A percentile compares a stretch with the other conserved stretches of the same genome.
Evolutionary conservation across 2,113 vertebrate species (phyloP).

Genomic region (Hassar affinis): DNA sequence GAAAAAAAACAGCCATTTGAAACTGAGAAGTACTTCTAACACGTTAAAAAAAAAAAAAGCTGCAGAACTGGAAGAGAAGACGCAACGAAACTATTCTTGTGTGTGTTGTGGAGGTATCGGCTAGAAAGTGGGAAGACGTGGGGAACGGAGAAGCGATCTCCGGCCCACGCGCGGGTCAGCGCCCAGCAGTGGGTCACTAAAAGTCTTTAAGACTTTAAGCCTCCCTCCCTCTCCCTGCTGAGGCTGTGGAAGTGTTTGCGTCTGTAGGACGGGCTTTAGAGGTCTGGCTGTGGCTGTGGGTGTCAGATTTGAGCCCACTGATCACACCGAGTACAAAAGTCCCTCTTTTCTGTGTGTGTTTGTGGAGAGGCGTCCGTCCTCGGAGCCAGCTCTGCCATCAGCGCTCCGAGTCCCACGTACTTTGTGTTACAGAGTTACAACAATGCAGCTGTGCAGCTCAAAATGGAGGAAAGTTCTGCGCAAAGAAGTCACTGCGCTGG

Average conservation of each 20-base stretch:
- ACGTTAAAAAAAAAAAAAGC: background rate
- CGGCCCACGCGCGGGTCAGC: slow-evolving; percentile 24
- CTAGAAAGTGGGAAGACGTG: background rate
- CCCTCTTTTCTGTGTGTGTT: slow-evolving; percentile 61
- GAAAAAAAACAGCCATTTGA: slow-evolving; percentile 27
- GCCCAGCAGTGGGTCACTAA: slow-evolving; percentile 28
- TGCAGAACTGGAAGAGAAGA: background rate
- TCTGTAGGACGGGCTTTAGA: slow-evolving; percentile 51
- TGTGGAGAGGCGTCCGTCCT: slow-evolving; percentile 62
- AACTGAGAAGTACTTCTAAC: background rate
- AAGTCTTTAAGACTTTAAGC: slow-evolving; percentile 22
- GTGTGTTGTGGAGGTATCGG: background rate
- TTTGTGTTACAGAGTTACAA: slow-evolving; percentile 25
- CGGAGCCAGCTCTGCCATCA: slow-evolving; percentile 58
- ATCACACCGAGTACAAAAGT: slow-evolving; percentile 52
- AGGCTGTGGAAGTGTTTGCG: slow-evolving; percentile 26
- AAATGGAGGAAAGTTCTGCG: background rate
- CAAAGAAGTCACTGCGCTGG: background rate
- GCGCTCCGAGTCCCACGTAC: slow-evolving; percentile 42
- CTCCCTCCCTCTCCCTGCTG: slow-evolving; percentile 23
- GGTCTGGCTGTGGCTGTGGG: slow-evolving; percentile 41
- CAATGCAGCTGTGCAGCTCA: slow-evolving; percentile 14
- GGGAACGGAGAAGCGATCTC: slow-evolving; percentile 14
- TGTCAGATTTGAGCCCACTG: slow-evolving; percentile 55
- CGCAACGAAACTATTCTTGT: background rate